Evolutionary conservation across 2,888 invertebrate species (phyloP).

Genomic region (Pandemis corylana): DNA sequence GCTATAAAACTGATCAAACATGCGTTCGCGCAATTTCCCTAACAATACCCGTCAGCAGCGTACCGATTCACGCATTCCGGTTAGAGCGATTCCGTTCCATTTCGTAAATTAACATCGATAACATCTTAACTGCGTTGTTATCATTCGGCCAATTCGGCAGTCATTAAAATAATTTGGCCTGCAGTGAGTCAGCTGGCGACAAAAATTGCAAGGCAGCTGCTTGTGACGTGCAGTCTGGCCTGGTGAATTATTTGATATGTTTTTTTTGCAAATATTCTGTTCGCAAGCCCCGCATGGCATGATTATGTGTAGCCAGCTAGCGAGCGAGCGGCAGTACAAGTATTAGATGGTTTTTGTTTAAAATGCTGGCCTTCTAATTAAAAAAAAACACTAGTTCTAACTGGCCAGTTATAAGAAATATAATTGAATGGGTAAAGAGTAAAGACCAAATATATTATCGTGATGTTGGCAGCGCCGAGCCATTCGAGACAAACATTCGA

Average conservation of each 20-base stretch:
- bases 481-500: not conserved
- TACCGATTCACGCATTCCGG: no score
- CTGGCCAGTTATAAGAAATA: no score
- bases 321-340: not conserved
- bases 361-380: no score
- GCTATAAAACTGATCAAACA: not conserved
- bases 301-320: not conserved
- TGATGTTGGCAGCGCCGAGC: not conserved
- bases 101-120: slow-evolving; percentile 40
- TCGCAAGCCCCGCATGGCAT: not conserved
- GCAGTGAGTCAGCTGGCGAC: slow-evolving; percentile 39
- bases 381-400: no score
- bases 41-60: not conserved
- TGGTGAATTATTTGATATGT: slow-evolving; percentile 20
- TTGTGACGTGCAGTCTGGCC: slow-evolving; percentile 1
- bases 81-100: slow-evolving; percentile 11
- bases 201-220: slow-evolving; percentile 42
- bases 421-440: no score
- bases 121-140: slow-evolving; percentile 43
- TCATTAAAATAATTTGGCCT: slow-evolving; percentile 42
- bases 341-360: no score
- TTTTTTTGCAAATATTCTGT: not conserved
- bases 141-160: slow-evolving; percentile 40
- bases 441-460: not conserved
- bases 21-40: not conserved